These are phyloP conservation scores for Ischnus inquisitorius DNA, from an alignment of 2,888 invertebrate genomes.

Conservation along the genomic window DNA sequence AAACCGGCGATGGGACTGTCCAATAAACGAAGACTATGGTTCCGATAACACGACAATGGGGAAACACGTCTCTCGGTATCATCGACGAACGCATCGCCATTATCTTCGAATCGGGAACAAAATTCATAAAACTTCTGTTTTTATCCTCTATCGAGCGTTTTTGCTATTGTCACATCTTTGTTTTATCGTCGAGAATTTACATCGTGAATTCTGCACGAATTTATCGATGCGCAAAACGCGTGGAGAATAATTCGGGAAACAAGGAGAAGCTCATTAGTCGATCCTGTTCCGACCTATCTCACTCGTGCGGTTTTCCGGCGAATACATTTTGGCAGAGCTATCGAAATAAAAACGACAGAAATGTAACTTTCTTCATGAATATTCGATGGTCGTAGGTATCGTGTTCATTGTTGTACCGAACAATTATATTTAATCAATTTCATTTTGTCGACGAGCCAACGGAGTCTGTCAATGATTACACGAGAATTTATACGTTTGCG, in stretches of 20 bases:
- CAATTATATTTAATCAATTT: conserved; percentile 5
- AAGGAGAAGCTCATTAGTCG: neutral
- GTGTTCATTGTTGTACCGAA: neutral
- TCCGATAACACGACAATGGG: neutral
- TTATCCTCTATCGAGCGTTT: neutral
- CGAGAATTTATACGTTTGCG: conserved; percentile 23
- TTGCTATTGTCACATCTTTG: neutral
- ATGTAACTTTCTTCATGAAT: neutral
- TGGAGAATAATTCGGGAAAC: neutral
- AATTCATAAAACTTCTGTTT: neutral
- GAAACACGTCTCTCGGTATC: neutral
- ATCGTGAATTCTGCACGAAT: neutral
- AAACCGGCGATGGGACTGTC: neutral
- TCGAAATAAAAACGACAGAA: neutral
- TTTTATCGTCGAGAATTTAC: neutral
- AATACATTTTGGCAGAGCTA: neutral
- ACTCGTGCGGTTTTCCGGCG: neutral
- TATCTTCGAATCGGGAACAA: neutral
- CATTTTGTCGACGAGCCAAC: neutral
- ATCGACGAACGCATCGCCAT: neutral
- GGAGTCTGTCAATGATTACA: neutral
- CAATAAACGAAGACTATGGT: conserved; percentile 1
- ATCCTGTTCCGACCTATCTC: neutral
- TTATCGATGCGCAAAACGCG: neutral
- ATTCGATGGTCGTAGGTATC: neutral